Conservation (phyloP, 2,113 vertebrate genomes). For the Lamprologus tigripictilis region DNA sequence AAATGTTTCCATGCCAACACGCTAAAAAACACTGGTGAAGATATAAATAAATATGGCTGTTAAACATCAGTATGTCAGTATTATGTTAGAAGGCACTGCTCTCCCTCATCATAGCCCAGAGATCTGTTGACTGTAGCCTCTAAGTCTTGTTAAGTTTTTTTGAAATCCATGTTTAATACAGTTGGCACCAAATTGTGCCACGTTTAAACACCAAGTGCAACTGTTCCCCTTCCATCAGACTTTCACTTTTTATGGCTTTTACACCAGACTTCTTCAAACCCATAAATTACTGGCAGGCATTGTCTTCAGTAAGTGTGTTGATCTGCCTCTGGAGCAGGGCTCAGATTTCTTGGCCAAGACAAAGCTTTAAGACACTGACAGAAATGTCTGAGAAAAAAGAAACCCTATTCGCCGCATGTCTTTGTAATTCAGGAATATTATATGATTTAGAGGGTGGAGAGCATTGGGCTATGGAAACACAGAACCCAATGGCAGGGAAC, state of each 20-base stretch:
- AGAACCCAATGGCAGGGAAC: neutral
- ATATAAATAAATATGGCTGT: neutral
- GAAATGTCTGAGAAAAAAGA: constrained; percentile 52
- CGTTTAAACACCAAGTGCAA: neutral
- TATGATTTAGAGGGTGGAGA: constrained; percentile 58
- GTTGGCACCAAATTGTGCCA: neutral
- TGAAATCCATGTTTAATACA: neutral
- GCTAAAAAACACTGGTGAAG: neutral
- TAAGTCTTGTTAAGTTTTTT: neutral
- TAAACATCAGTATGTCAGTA: neutral
- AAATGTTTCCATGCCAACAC: neutral
- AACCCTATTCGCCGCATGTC: constrained; percentile 61
- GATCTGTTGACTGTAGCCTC: neutral
- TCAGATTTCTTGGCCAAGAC: constrained; percentile 46
- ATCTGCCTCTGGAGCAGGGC: constrained; percentile 7
- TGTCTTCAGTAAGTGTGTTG: constrained; percentile 25
- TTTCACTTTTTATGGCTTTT: neutral
- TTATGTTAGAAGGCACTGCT: neutral
- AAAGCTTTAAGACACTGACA: constrained; percentile 63
- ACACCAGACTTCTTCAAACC: neutral
- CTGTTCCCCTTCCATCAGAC: neutral
- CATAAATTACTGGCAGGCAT: constrained; percentile 27
- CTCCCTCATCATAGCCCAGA: neutral
- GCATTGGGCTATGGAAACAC: constrained; percentile 49
- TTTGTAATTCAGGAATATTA: constrained; percentile 62